A percentile compares a stretch with the other conserved stretches of the same genome.
Evolutionary conservation across 2,113 vertebrate genomes (phyloP).

Genomic region (Fukomys damarensis): DNA sequence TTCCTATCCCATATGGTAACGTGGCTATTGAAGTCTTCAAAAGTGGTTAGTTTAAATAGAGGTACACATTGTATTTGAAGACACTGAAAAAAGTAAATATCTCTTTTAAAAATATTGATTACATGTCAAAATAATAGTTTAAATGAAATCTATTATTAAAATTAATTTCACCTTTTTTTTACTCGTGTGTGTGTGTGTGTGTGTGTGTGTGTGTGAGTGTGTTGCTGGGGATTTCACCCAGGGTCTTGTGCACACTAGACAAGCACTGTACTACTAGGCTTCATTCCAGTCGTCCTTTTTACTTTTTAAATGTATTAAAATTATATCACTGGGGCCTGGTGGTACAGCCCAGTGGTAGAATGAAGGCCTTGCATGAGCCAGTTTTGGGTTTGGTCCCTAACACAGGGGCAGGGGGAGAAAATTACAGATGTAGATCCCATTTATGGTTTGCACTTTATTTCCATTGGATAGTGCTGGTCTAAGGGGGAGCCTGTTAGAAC

Average conservation of each 20-base stretch:
- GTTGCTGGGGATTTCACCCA: neutral
- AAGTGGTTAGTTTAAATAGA: neutral
- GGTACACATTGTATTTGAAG: neutral
- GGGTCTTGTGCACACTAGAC: neutral
- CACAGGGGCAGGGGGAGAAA: neutral
- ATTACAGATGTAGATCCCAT: neutral
- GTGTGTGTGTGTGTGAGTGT: neutral
- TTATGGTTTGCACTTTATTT: neutral
- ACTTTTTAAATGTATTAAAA: neutral
- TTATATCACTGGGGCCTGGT: neutral
- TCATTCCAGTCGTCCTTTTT: neutral
- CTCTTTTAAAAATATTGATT: neutral
- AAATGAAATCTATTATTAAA: constrained; percentile 16
- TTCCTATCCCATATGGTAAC: neutral
- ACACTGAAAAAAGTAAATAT: neutral
- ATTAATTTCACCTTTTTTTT: neutral
- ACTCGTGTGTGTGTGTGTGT: neutral
- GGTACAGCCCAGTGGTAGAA: neutral
- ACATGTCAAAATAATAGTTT: neutral
- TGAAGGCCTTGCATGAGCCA: neutral
- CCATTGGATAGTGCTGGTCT: neutral
- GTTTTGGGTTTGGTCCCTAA: neutral
- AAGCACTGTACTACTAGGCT: neutral
- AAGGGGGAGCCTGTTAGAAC: neutral
- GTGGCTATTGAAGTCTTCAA: neutral